These are phyloP conservation scores for Serinus canaria DNA, from an alignment of 2,113 vertebrate genomes.

Conservation along the genomic window DNA sequence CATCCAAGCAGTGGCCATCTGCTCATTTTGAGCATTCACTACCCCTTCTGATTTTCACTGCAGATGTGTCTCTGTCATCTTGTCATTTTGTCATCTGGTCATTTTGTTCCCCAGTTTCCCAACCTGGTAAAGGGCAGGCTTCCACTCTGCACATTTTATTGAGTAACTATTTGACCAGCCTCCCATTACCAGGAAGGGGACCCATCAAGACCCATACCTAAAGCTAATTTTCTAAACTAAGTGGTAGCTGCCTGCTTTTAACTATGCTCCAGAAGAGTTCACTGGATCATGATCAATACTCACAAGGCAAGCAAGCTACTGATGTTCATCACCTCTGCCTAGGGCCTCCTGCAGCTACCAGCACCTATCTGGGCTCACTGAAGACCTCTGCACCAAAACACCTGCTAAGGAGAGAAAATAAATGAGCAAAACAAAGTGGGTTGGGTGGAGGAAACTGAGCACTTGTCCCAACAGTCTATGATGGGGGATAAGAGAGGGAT, in stretches of 20 bases:
- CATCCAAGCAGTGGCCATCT: neutral
- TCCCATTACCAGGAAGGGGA: neutral
- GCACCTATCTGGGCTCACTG: neutral
- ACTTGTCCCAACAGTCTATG: fast-evolving
- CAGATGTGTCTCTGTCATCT: neutral
- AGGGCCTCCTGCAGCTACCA: neutral
- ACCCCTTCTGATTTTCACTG: neutral
- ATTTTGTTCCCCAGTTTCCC: neutral
- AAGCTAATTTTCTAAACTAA: neutral
- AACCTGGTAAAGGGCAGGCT: neutral
- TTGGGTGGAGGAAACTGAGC: neutral
- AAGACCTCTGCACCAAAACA: neutral
- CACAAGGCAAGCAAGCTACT: neutral
- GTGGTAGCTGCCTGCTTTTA: neutral
- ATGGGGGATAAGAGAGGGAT: neutral
- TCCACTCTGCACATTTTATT: neutral
- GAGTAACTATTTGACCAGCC: neutral
- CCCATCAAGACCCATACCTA: neutral
- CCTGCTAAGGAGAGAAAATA: neutral
- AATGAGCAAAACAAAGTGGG: neutral
- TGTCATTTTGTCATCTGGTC: neutral
- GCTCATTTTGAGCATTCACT: neutral
- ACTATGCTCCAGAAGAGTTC: neutral
- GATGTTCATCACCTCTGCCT: neutral
- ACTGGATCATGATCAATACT: neutral